Conservation (phyloP, 2,888 invertebrate genomes). For the Erebia aethiops region DNA sequence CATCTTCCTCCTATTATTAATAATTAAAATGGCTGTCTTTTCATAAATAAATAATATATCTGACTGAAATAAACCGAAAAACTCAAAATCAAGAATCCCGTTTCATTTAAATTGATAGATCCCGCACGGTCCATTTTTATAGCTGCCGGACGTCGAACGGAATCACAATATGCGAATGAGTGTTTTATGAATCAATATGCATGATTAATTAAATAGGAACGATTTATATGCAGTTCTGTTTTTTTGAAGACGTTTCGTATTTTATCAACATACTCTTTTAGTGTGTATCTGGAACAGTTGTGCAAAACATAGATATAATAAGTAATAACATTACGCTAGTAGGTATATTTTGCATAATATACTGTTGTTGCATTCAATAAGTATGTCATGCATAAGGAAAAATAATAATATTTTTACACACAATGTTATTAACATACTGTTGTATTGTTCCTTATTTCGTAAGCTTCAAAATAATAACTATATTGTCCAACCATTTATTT, state of each 20-base stretch:
- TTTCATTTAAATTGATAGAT: not conserved
- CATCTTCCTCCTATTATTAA: no score
- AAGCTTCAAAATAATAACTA: not conserved
- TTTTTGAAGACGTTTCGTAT: not conserved
- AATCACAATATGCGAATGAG: constrained; percentile 12
- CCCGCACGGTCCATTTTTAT: not conserved
- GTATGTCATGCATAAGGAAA: constrained; percentile 9
- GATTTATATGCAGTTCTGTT: constrained; percentile 4
- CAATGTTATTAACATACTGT: not conserved
- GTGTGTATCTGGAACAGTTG: no score
- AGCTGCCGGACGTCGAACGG: not conserved
- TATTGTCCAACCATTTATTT: no score
- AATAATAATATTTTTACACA: constrained; percentile 1
- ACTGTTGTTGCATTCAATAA: constrained; percentile 1
- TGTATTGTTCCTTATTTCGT: not conserved
- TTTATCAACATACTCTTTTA: not conserved
- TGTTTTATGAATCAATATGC: constrained; percentile 9
- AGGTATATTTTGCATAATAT: no score
- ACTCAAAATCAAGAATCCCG: not conserved
- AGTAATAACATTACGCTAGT: no score
- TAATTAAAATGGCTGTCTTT: no score
- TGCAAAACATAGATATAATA: no score
- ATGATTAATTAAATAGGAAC: not conserved
- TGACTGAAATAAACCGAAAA: not conserved
- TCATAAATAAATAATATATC: not conserved